Conservation (phyloP, 2,113 vertebrate species). For the Cyanoramphus novaezelandiae region DNA sequence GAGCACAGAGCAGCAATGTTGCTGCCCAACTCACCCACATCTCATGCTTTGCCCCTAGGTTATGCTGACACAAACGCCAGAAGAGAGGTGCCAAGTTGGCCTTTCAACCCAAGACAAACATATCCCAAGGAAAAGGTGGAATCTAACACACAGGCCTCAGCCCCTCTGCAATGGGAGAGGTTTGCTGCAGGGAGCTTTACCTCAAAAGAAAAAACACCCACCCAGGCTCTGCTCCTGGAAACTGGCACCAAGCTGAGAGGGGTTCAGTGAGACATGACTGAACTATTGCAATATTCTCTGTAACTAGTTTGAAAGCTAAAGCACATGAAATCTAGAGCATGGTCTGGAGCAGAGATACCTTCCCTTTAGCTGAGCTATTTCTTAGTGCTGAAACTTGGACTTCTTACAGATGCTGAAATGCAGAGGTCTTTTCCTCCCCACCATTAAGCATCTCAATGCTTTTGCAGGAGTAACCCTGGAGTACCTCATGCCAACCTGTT, state of each 20-base stretch:
- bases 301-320: neutral
- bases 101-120: neutral
- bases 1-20: neutral
- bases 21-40: neutral
- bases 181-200: neutral
- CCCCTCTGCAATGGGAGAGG: neutral
- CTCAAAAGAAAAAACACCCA: neutral
- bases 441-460: neutral
- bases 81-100: neutral
- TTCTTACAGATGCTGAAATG: neutral
- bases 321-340: neutral
- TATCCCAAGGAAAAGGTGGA: neutral
- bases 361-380: neutral
- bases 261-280: neutral
- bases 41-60: neutral
- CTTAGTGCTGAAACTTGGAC: neutral
- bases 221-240: neutral
- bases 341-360: neutral
- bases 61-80: rapidly evolving
- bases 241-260: neutral
- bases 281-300: too few relatives aligned
- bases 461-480: neutral
- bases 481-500: neutral
- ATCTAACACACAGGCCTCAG: neutral
- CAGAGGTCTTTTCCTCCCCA: neutral